Conservation (phyloP, 2,888 invertebrate species). For the Phragmatobia fuliginosa region DNA sequence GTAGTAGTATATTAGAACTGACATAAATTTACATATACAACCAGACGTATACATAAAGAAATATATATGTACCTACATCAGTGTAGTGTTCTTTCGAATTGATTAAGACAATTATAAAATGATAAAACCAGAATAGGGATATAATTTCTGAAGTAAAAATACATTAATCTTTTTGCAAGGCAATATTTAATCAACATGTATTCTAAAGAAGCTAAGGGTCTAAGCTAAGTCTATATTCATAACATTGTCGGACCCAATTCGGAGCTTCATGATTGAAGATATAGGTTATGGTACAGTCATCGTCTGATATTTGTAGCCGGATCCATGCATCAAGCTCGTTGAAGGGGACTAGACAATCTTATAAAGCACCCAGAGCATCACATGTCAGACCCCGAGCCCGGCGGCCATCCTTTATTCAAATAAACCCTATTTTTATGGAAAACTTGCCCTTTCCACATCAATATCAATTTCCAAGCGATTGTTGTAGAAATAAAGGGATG, state of each 20-base stretch:
- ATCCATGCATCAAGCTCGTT: conserved; percentile 66
- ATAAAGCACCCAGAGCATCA: conserved; percentile 76
- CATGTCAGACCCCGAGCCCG: conserved; percentile 74
- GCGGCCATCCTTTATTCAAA: conserved; percentile 86
- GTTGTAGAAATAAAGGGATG: conserved; percentile 86
- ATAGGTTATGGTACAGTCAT: conserved; percentile 54
- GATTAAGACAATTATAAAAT: too few relatives aligned
- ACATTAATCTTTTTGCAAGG: neutral
- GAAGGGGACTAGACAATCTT: conserved; percentile 73
- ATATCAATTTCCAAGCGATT: conserved; percentile 86
- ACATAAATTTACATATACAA: too few relatives aligned
- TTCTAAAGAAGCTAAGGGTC: neutral
- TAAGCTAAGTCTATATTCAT: conserved; percentile 12
- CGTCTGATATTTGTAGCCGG: conserved; percentile 56
- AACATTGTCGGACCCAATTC: conserved; percentile 33
- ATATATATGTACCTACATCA: too few relatives aligned
- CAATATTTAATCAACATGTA: neutral
- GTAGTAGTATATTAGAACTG: too few relatives aligned
- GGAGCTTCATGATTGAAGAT: conserved; percentile 48
- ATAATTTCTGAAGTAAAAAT: neutral
- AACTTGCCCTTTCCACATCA: conserved; percentile 86
- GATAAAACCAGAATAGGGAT: neutral
- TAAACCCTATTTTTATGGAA: conserved; percentile 87
- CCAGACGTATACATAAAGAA: too few relatives aligned
- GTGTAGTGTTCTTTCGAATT: too few relatives aligned